Base-by-base conservation (phyloP, 2,888 invertebrate genomes). In the Masnerella sp. region DNA sequence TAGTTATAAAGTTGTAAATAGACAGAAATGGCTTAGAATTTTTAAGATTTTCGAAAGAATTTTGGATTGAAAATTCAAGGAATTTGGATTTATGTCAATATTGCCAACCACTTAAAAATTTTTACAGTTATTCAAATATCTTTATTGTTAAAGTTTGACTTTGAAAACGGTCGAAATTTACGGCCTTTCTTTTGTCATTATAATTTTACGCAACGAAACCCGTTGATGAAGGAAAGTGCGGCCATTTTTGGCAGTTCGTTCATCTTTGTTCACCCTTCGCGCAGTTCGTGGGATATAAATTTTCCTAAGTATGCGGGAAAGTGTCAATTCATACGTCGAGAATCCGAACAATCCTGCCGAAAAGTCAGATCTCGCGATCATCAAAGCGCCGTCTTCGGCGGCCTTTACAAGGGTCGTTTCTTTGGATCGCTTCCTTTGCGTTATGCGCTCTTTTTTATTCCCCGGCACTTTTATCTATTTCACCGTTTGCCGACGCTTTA, bases 401-500 rank as follows among this genome's bases (percentile, higher is more conserved):
- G 32, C 8, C 40, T 38, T 61, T 70, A 61, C 22, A 54, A 54
- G 47, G 49, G 40, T 9, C 7, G n/a, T 30, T n/a, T 30, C n/a
- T 30, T 9, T 9, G 30, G n/a, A 7, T 5, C 34, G 43, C 38
- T 40, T 36, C 38, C 32, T 42, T 42, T 47, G 45, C 52, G 62
- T 56, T 45, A 62, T 49, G 32, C 56, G 14, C 9, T 30, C 40
- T 45, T 25, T 38, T 22, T 59, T 30, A 18, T 40, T 52, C 28
- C 59, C 67, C 74, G 71, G 28, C 18, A 74, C 76, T 74, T 76
- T 76, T 76, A 54, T 54, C 54, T 59, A 68, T 74, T 71, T 45
- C 61, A 59, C 43, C 65, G 58, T 56, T 76, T 61, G 71, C 74
- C 76, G 74, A 76, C 74, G 59, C 61, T 64, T 74, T 76, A 71